Evolutionary conservation across 2,797 vertebrate genomes (phyloP), one percentile per base, ranked within the genome.

Genomic region (Chloroceryle inda): DNA sequence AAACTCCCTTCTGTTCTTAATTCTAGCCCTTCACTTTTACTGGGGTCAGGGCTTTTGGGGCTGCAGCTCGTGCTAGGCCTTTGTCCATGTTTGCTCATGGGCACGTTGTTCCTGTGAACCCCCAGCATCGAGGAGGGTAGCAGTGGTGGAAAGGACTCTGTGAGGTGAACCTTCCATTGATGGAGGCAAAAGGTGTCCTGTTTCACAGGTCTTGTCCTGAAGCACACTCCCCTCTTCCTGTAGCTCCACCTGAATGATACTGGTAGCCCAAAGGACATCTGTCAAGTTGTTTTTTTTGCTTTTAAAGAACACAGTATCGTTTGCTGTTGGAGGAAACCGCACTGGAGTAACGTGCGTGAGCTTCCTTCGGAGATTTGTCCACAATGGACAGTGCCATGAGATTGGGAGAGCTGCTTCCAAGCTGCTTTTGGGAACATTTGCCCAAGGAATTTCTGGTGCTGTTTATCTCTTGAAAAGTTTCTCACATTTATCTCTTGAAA

Each of bases 171-270:
- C 7, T 61, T 21, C 12, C 21, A 3, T 4, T 21, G 38, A n/a
- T 33, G 37, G 68, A 45, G 63, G 49, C 55, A n/a, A 19, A 9
- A 69, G 59, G 22, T 58, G 29, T 76, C 53, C 26, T 44, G 0
- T 29, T 18, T 9, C 29, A 8, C 26, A 29, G 44, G 29, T 23
- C 11, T 33, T 40, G 17, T 26, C 12, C 45, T 63, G 15, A 22
- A 2, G 4, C 6, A 9, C 6, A 0, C 38, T 63, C 19, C 8
- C 7, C 20, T 50, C 40, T 20, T 66, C 11, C 1, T 0, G 3
- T 53, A n/a, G 9, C 27, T 58, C 49, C 4, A 4, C 0, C 0
- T 44, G 69, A 49, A 12, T 0, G 9, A 35, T n/a, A 12, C 37
- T 13, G 24, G 67, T 47, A 47, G 49, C 27, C 29, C 10, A 15